Conservation (phyloP, 1,140 invertebrate species). For the Odontomachus brunneus region DNA sequence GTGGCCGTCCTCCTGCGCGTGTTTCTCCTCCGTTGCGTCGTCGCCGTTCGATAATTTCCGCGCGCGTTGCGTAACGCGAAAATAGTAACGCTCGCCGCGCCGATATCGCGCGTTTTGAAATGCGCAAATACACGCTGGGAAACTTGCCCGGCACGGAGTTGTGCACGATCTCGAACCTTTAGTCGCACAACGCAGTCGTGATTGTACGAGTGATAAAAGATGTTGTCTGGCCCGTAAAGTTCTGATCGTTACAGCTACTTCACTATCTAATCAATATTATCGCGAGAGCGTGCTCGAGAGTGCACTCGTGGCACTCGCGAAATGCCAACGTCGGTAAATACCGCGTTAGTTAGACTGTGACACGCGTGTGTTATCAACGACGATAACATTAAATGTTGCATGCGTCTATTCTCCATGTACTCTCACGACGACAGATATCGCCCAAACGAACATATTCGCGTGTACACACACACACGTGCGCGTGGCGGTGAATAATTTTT, state of each 20-base stretch:
- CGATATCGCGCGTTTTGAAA: constrained; percentile 13
- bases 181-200: not conserved
- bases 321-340: not conserved
- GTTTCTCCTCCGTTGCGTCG: not conserved
- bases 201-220: not conserved
- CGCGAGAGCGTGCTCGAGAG: not conserved
- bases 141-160: not conserved
- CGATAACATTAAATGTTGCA: too few species aligned
- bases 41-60: constrained; percentile 22
- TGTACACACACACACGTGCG: too few species aligned
- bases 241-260: not conserved
- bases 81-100: not conserved
- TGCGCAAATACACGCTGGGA: not conserved
- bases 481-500: too few species aligned
- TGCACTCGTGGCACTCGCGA: not conserved
- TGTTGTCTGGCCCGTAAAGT: not conserved
- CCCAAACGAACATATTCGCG: too few species aligned
- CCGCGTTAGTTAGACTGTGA: too few species aligned
- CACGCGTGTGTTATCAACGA: too few species aligned
- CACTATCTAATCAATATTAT: not conserved
- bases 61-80: constrained; percentile 1
- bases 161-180: not conserved
- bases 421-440: too few species aligned
- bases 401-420: too few species aligned
- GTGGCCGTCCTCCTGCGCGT: constrained; percentile 14